Evolutionary conservation across 64 coral and sea anemone species (phyloP).

Genomic region (Trachythela sp.): DNA sequence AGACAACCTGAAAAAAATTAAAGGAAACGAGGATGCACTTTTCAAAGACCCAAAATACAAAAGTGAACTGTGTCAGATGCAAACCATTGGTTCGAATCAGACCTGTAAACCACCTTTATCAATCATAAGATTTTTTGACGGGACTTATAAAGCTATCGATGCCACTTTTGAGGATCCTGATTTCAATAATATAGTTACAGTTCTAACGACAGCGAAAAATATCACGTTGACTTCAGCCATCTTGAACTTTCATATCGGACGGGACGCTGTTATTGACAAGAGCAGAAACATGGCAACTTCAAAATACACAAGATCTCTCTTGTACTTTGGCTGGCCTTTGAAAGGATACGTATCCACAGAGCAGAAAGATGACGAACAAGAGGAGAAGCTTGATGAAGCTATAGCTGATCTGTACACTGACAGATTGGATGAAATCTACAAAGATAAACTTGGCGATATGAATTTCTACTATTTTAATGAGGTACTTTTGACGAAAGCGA

Average conservation of each 20-base stretch:
- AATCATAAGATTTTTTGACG: constrained; percentile 86
- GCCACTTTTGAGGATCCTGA: constrained; percentile 56
- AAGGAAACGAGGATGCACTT: constrained; percentile 54
- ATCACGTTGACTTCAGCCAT: constrained; percentile 59
- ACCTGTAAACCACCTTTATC: constrained; percentile 68
- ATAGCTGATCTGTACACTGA: constrained; percentile 57
- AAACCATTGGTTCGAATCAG: constrained; percentile 1
- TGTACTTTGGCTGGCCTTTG: constrained; percentile 84
- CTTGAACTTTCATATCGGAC: constrained; percentile 77
- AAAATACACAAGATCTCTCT: constrained; percentile 75
- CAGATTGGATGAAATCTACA: constrained; percentile 64
- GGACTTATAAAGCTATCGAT: constrained; percentile 57
- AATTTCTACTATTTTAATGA: constrained; percentile 77
- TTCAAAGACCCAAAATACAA: constrained; percentile 68
- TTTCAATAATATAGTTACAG: constrained; percentile 47
- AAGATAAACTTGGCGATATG: constrained; percentile 59
- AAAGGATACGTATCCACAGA: constrained; percentile 76
- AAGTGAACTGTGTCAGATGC: constrained; percentile 64
- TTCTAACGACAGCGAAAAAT: constrained; percentile 52
- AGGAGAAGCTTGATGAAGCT: constrained; percentile 59
- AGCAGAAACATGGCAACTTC: constrained; percentile 35
- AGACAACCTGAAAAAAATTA: constrained; percentile 58
- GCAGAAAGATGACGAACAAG: constrained; percentile 60
- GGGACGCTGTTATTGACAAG: constrained; percentile 50
- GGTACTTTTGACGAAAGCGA: constrained; percentile 82